Base-by-base conservation (phyloP, 2,888 invertebrate species). In the Drosophila dives region DNA sequence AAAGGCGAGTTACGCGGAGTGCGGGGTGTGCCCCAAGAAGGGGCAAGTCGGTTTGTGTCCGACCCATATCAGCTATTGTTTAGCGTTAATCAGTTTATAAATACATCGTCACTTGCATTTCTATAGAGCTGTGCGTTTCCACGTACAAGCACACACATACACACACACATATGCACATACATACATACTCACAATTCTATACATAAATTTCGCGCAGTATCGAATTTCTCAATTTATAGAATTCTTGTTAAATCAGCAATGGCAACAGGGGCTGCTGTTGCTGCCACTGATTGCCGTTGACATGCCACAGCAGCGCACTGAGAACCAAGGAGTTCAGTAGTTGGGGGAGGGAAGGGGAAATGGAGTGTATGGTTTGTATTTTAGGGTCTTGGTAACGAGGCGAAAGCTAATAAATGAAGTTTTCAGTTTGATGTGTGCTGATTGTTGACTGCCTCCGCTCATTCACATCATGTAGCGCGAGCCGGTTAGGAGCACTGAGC, bases 21-120 rank as follows among this genome's bases (percentile, higher is more conserved):
- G 15, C 29, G 17, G 11, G 40, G 5, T 1, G 29, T 29, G 29
- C 29, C 29, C 29, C 29, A 29, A 29, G 29, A 29, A 29, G 40
- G 17, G 11, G 40, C 40, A 12, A 26, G 1, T 15, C 20, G 15
- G 3, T 26, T 20, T 32, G 33, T 11, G 60, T 38, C 72, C 72
- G 75, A 90, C 86, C 90, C 81, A 84, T 78, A 89, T 87, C 86
- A 87, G 77, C 87, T 72, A 80, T 87, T 87, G 89, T 87, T 86
- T 71, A 62, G 64, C 74, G 59, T 72, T 87, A 87, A 87, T 87
- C 86, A 87, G 90, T 87, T 87, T 87, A 77, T 87, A 87, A 90
- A 74, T 87, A 87, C 75, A 75, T 90, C 89, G 82, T 87, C 86
- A 87, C 86, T 87, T 87, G 75, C 85, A 80, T 86, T 86, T 84